Conservation (phyloP, 2,113 vertebrate species). For the Sander vitreus region DNA sequence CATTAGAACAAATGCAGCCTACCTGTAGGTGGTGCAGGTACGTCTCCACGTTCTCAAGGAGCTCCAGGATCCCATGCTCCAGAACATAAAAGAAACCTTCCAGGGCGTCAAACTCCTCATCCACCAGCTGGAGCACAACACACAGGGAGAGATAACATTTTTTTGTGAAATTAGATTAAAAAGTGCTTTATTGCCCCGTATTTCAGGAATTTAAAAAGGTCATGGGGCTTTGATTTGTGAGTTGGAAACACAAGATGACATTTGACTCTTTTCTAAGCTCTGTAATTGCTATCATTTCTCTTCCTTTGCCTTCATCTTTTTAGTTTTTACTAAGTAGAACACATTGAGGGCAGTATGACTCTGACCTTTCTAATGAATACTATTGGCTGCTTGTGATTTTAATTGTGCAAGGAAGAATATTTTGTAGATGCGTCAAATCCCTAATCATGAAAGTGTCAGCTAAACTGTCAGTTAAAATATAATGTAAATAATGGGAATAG, state of each 20-base stretch:
- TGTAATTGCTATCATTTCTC: background rate
- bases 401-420: background rate
- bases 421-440: background rate
- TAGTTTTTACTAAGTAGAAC: background rate
- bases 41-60: slow-evolving; percentile 87
- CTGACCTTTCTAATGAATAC: too few species aligned
- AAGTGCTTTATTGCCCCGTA: background rate
- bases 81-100: slow-evolving; percentile 89
- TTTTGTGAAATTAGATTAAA: background rate
- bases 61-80: slow-evolving; percentile 84
- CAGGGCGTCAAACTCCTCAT: slow-evolving; percentile 91
- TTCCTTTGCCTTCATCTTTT: background rate
- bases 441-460: background rate
- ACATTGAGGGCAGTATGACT: too few species aligned
- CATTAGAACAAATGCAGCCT: background rate
- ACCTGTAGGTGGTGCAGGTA: slow-evolving; percentile 91
- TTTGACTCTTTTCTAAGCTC: background rate
- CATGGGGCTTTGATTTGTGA: background rate
- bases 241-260: background rate
- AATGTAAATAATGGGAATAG: background rate
- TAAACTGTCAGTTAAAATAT: background rate
- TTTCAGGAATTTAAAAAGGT: background rate
- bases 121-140: slow-evolving; percentile 83
- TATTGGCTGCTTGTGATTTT: background rate
- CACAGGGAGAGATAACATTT: background rate